Evolutionary conservation across 2,797 vertebrate species (phyloP), one percentile per base, ranked within the genome.

Genomic region (Epinephelus coioides): DNA sequence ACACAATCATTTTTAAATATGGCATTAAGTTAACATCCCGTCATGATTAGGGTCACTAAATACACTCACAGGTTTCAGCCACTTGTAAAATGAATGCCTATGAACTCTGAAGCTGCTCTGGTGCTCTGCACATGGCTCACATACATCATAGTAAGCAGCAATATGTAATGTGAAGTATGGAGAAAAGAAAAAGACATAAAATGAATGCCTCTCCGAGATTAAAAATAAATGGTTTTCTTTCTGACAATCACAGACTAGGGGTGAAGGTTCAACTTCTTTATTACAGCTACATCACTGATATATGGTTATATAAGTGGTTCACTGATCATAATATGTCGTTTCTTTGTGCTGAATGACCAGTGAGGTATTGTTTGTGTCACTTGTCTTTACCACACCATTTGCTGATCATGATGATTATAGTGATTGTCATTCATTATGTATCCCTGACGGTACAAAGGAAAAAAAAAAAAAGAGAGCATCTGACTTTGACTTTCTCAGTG

Each of bases 401-500:
- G 19, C 56, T 47, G 64, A 30, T 78, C 18, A 44, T 23, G 15
- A 30, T 59, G 59, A 69, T 87, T 75, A 59, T 70, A 56, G 38
- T 63, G 44, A 55, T 66, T 60, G 27, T 78, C 38, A 59, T 62
- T 50, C 25, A 53, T 75, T 54, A 50, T 1, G 9, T 19, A 53
- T 87, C 66, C 76, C 79, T 78, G 61, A 80, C 18, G 1, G 54
- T 49, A 25, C 14, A 72, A 44, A 56, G 55, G 53, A 57, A 54
- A 15, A 68, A 12, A 12, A 12, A 4, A 43, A 43, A 12, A 10
- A 51, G 6, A 49, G 1, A n/a, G 15, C 2, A 25, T 47, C 43
- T 67, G 46, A 40, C 46, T 5, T 55, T 19, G 19, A 15, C 19
- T 30, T 30, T 6, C 27, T 13, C 15, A 17, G 69, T 51, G 55